Conservation (phyloP, 2,113 vertebrate species). For the Hassar affinis region DNA sequence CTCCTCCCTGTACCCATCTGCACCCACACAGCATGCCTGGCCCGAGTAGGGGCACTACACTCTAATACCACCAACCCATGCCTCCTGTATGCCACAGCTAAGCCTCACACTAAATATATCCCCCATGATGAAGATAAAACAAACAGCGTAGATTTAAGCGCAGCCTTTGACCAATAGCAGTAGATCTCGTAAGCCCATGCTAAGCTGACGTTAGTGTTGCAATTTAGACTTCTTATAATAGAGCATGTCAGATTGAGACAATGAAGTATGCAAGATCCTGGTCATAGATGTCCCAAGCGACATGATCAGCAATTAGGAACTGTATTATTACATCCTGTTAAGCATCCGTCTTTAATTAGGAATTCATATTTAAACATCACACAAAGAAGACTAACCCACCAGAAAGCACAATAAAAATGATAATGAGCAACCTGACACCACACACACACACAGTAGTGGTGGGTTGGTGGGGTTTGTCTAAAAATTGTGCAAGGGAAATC, state of each 20-base stretch:
- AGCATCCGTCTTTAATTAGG: conserved; percentile 23
- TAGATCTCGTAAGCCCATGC: conserved; percentile 60
- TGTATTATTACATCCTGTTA: conserved; percentile 24
- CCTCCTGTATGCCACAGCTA: conserved; percentile 64
- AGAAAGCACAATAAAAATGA: conserved; percentile 46
- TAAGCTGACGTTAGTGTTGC: conserved; percentile 70
- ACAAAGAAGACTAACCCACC: neutral
- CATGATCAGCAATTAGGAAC: conserved; percentile 29
- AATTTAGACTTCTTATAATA: conserved; percentile 63
- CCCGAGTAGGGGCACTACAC: conserved; percentile 65
- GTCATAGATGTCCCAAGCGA: conserved; percentile 17
- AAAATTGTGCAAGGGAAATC: conserved; percentile 54
- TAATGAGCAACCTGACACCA: conserved; percentile 32
- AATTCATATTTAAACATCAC: conserved; percentile 1
- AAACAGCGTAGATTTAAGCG: conserved; percentile 73
- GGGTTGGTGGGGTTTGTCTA: conserved; percentile 23
- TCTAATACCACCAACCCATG: conserved; percentile 64
- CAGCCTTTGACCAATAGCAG: conserved; percentile 71
- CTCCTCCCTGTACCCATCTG: conserved; percentile 49
- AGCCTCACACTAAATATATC: conserved; percentile 84
- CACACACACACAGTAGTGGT: conserved; percentile 2
- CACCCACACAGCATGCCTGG: conserved; percentile 71
- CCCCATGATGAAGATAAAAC: conserved; percentile 74
- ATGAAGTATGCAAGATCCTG: conserved; percentile 29
- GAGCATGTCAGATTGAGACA: conserved; percentile 32